phyloP scores from a whole-genome alignment of 1,140 invertebrate genomes.

The Cyclina sinensis region DNA sequence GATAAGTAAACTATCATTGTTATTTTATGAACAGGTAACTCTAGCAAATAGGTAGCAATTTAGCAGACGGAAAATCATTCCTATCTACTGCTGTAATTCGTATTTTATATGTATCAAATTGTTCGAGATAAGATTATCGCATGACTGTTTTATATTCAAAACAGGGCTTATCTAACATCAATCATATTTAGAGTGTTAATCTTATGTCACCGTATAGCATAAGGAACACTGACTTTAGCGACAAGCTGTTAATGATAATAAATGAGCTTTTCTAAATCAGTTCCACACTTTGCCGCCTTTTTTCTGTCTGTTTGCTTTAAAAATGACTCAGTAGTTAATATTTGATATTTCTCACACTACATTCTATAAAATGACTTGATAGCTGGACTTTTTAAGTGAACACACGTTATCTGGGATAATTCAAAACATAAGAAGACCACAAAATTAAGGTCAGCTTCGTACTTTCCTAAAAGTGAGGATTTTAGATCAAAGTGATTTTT shows the following conservation, averaged over 20 bases:
- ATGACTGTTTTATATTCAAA: slow-evolving; percentile 13
- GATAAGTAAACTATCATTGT: slow-evolving; percentile 28
- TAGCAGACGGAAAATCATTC: background rate
- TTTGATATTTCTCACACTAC: too few species aligned
- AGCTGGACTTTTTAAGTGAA: too few species aligned
- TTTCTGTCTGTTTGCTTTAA: background rate
- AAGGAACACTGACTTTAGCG: background rate
- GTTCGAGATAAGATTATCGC: background rate
- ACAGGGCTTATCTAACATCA: background rate
- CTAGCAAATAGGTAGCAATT: slow-evolving; percentile 18
- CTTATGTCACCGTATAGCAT: background rate
- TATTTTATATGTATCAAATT: slow-evolving; percentile 42
- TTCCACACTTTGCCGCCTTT: slow-evolving; percentile 5
- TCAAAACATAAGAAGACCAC: too few species aligned
- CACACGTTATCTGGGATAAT: too few species aligned
- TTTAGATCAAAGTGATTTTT: too few species aligned
- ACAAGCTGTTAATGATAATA: slow-evolving; percentile 14
- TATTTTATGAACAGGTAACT: slow-evolving; percentile 27
- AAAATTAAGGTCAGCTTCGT: too few species aligned
- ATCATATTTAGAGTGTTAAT: background rate
- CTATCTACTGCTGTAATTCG: slow-evolving; percentile 15
- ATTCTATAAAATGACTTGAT: too few species aligned
- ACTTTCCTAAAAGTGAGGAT: too few species aligned
- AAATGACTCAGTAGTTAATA: slow-evolving; percentile 31
- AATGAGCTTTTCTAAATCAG: slow-evolving; percentile 8